Evolutionary conservation across 2,797 vertebrate genomes (phyloP).

Genomic region (Iguana delicatissima): DNA sequence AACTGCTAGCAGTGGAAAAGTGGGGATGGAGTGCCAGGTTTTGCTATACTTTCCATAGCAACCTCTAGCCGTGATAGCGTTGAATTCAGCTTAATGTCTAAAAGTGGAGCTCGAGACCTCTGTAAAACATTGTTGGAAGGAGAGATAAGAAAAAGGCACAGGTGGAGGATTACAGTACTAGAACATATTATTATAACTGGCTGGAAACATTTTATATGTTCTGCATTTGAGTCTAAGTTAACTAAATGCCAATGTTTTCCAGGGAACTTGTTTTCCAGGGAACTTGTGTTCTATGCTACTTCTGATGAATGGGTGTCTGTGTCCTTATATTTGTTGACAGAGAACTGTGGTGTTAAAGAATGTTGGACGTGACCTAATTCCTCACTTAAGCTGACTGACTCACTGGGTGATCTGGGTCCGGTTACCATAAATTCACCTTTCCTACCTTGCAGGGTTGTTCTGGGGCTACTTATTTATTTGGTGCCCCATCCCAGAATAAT

Average conservation of each 20-base stretch:
- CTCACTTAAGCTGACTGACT: not conserved
- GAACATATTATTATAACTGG: not conserved
- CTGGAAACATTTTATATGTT: not conserved
- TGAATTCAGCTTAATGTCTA: not conserved
- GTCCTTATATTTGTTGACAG: not conserved
- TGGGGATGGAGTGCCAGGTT: not conserved
- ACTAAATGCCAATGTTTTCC: not conserved
- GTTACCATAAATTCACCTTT: not conserved
- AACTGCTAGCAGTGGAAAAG: slow-evolving; percentile 13
- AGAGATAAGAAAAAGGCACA: not conserved
- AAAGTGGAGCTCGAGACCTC: not conserved
- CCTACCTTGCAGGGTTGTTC: too few species aligned
- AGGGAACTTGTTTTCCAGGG: not conserved
- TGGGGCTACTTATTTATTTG: too few species aligned
- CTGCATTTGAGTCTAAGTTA: not conserved
- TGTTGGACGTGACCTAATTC: not conserved
- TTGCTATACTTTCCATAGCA: slow-evolving; percentile 15
- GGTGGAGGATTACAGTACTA: not conserved
- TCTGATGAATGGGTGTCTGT: not conserved
- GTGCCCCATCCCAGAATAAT: too few species aligned
- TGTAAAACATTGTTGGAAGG: not conserved
- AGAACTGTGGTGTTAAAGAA: not conserved
- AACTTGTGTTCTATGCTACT: not conserved
- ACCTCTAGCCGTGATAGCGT: not conserved
- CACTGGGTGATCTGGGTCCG: not conserved